Evolutionary conservation across 2,888 invertebrate species (phyloP).

Genomic region (Steromphala cineraria): DNA sequence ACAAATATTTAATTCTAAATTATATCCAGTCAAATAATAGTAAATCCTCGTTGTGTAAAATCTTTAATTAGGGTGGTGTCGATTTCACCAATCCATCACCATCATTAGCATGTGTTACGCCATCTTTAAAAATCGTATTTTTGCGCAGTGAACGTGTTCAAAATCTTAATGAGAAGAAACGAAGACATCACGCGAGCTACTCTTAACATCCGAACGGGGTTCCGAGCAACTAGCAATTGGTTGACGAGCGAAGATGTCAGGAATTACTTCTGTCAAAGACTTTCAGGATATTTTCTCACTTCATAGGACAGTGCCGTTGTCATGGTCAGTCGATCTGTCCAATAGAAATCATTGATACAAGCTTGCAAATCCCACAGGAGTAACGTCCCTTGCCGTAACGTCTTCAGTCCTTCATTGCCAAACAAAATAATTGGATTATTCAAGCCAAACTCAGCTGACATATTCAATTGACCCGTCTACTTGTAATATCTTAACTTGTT

Average conservation of each 20-base stretch:
- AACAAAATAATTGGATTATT: background rate
- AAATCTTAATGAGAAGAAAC: background rate
- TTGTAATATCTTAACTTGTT: background rate
- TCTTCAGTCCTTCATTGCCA: background rate
- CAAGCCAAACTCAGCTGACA: background rate
- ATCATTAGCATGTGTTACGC: too few species aligned
- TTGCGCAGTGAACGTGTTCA: background rate
- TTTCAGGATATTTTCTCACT: background rate
- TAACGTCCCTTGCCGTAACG: background rate
- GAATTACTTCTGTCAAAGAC: background rate
- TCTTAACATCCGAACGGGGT: background rate
- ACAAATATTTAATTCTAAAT: too few species aligned
- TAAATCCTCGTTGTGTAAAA: too few species aligned
- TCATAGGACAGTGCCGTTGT: background rate
- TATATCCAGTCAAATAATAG: too few species aligned
- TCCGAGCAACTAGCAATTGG: background rate
- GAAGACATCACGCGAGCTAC: constrained; percentile 7
- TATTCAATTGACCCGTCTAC: constrained; percentile 9
- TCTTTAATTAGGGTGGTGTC: too few species aligned
- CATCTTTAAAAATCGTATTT: too few species aligned
- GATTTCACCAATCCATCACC: too few species aligned
- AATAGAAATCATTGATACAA: background rate
- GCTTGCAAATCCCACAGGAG: background rate
- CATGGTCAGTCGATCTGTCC: constrained; percentile 8
- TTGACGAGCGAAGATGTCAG: background rate